These are phyloP conservation scores for Apodemia duryi DNA, from an alignment of 2,888 invertebrate genomes.

Conservation along the genomic window DNA sequence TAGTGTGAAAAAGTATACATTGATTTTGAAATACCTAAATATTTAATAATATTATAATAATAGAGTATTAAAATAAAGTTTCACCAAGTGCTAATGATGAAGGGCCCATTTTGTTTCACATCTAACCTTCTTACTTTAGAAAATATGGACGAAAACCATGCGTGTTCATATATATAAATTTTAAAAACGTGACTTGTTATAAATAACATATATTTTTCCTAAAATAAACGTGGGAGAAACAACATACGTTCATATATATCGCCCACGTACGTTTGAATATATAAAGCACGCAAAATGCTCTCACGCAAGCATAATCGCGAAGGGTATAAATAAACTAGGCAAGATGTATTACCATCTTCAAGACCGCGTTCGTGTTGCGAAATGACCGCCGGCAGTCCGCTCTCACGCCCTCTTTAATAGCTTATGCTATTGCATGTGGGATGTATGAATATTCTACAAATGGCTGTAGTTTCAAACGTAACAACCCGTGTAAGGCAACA, in stretches of 20 bases:
- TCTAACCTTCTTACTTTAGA: no score
- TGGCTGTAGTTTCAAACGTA: constrained; percentile 8
- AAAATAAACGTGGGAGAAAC: neutral
- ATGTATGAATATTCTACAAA: constrained; percentile 15
- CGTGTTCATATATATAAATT: no score
- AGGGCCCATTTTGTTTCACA: no score
- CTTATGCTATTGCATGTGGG: constrained; percentile 13
- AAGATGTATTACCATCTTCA: constrained; percentile 21
- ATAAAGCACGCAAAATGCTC: constrained; percentile 11
- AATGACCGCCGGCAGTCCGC: constrained; percentile 28
- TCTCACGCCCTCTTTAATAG: constrained; percentile 16
- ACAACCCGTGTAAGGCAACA: neutral
- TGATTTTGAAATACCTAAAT: no score
- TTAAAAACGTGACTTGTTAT: no score
- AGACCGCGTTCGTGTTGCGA: constrained; percentile 21
- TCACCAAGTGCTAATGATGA: no score
- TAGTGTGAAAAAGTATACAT: no score
- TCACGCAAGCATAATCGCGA: constrained; percentile 12
- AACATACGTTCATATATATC: neutral
- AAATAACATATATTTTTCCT: neutral
- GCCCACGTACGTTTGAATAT: constrained; percentile 13
- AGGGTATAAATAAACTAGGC: constrained; percentile 16
- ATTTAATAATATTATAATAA: no score
- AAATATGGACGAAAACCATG: no score
- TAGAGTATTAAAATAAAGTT: no score